These are phyloP conservation scores for Torymus auratus DNA, from an alignment of 2,888 invertebrate species.

Conservation along the genomic window DNA sequence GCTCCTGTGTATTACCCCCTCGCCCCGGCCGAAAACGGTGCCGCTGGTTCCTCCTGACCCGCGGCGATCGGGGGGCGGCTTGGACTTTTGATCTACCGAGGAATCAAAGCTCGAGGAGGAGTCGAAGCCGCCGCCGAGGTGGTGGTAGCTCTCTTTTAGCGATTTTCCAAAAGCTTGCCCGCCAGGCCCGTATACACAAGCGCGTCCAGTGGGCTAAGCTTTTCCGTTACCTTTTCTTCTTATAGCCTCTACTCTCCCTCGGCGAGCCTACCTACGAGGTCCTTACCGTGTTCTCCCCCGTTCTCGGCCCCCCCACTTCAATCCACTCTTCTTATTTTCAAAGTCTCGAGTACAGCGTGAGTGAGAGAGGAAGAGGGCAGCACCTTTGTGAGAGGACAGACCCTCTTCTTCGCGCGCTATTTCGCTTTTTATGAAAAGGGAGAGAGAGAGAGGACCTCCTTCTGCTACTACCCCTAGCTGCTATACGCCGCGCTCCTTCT, in stretches of 20 bases:
- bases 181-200: neutral
- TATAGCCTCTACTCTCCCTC: neutral
- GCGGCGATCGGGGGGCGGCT: conserved; percentile 2
- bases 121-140: neutral
- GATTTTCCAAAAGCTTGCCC: conserved; percentile 51
- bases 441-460: conserved; percentile 39
- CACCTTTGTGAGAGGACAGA: conserved; percentile 62
- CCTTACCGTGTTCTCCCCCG: conserved; percentile 32
- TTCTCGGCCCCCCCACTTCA: conserved; percentile 35
- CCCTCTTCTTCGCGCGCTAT: conserved; percentile 63
- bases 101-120: conserved; percentile 37
- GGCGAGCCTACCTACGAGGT: neutral
- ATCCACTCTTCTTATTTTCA: conserved; percentile 57
- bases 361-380: conserved; percentile 25
- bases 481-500: conserved; percentile 43
- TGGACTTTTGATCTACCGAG: conserved; percentile 35
- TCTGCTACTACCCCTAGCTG: conserved; percentile 47
- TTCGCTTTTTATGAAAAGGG: conserved; percentile 64
- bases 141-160: conserved; percentile 16
- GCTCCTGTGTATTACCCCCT: too few species aligned
- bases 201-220: conserved; percentile 12
- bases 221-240: conserved; percentile 30
- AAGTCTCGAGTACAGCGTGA: conserved; percentile 60
- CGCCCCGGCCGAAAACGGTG: too few species aligned
- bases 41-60: conserved; percentile 1